Base-by-base conservation (phyloP, 2,113 vertebrate genomes). In the Gymnobelideus leadbeateri region DNA sequence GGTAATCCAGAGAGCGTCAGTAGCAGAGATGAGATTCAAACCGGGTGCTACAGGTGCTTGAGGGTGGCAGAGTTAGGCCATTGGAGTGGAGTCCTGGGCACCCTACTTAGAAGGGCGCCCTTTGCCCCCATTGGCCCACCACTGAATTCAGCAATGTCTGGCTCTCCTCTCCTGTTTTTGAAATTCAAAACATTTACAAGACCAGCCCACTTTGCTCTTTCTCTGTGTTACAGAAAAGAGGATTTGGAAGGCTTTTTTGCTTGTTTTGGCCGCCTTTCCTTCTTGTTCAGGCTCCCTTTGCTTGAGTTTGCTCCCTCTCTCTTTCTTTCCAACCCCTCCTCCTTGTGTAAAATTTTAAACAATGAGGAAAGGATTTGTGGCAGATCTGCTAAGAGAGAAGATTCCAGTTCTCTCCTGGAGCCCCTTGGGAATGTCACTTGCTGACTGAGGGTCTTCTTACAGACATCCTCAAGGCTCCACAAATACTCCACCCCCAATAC, bases 101-200 rank as follows among this genome's bases (percentile, higher is more conserved):
- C n/a, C 16, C 68, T 43, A 84, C n/a, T 0, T 2, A 16, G 96
- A 91, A 97, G 95, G 95, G 91, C 94, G 97, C 97, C 97, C 96
- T 97, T 98, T 98, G 98, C 98, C 95, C 92, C 93, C 96, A 97
- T 98, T 98, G 98, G 97, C 97, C 9, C 55, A 96, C 21, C 91
- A 91, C 91, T 95, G 57, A 96, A 92, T 95, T 94, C 97, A 57
- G 96, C 97, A 97, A 96, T 97, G 95, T 95, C 97, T 98, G 97
- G 98, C 97, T 97, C 96, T 93, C 97, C 95, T 97, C 97, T 97
- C 93, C 96, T 97, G 97, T 97, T 97, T 97, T 97, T 97, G 97
- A 97, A 98, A 98, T 50, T 94, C 94, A 97, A 97, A 98, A 97
- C 97, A 97, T 97, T 98, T 97, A 92, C 96, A 94, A 97, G 97